Evolutionary conservation across 2,113 vertebrate genomes (phyloP).

Genomic region (Sinosuthora webbiana): DNA sequence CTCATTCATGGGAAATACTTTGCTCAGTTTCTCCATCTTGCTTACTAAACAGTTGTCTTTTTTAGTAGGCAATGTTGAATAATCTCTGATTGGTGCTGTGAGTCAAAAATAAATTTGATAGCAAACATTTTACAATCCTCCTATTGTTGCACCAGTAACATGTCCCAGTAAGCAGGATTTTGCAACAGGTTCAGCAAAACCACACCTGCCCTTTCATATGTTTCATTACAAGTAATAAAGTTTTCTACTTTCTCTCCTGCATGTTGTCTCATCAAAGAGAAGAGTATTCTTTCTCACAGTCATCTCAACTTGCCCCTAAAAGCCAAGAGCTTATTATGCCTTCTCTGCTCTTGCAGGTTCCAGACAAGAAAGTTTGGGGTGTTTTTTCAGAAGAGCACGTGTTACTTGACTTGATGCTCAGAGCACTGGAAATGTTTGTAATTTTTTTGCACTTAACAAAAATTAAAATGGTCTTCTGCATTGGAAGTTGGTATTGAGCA

Average conservation of each 20-base stretch:
- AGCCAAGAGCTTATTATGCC: neutral
- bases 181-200: neutral
- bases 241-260: neutral
- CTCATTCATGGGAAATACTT: neutral
- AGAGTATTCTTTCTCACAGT: neutral
- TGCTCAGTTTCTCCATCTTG: neutral
- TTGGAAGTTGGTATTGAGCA: neutral
- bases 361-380: neutral
- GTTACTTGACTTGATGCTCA: neutral
- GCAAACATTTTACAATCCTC: neutral
- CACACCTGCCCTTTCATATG: neutral
- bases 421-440: neutral
- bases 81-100: neutral
- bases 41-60: neutral
- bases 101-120: neutral
- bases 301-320: neutral
- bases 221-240: neutral
- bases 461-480: neutral
- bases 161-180: neutral
- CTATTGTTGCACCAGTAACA: neutral
- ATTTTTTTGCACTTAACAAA: neutral
- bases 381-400: neutral
- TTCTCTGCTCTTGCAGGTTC: neutral
- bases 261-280: neutral
- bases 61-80: neutral